Conservation (phyloP, 2,888 invertebrate species). For the Euplexia lucipara region DNA sequence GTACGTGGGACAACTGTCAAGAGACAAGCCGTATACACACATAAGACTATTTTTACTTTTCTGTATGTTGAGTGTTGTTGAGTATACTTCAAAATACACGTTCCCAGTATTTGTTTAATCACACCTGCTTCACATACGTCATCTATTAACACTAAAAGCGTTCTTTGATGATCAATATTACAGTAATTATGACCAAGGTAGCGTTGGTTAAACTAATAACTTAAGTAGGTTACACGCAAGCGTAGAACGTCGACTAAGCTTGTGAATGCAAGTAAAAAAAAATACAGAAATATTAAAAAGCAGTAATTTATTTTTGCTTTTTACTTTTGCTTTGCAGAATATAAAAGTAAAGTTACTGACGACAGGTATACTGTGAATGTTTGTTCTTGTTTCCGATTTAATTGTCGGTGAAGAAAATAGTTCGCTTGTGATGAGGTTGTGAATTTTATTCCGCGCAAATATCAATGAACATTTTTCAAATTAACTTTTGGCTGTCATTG, state of each 20-base stretch:
- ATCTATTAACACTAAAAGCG: constrained; percentile 34
- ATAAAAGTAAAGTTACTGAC: constrained; percentile 12
- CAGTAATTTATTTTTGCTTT: constrained; percentile 32
- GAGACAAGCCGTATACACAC: too few species aligned
- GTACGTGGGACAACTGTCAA: too few species aligned
- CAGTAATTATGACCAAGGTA: constrained; percentile 49
- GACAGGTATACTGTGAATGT: constrained; percentile 14
- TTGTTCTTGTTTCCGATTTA: not conserved
- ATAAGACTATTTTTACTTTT: too few species aligned
- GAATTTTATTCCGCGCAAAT: too few species aligned
- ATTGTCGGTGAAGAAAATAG: not conserved
- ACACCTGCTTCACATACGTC: constrained; percentile 7
- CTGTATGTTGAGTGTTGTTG: too few species aligned
- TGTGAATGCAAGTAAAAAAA: constrained; percentile 36
- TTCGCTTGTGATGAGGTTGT: too few species aligned
- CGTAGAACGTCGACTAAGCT: constrained; percentile 11
- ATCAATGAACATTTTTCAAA: too few species aligned
- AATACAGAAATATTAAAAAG: constrained; percentile 30
- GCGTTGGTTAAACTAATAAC: constrained; percentile 47
- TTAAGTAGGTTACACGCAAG: constrained; percentile 55
- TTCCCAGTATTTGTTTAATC: not conserved
- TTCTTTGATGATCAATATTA: constrained; percentile 48
- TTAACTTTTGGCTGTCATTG: too few species aligned
- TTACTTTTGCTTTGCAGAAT: not conserved
- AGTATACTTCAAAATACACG: not conserved